phyloP scores from a whole-genome alignment of 2,113 vertebrate genomes.

The Condylura cristata region DNA sequence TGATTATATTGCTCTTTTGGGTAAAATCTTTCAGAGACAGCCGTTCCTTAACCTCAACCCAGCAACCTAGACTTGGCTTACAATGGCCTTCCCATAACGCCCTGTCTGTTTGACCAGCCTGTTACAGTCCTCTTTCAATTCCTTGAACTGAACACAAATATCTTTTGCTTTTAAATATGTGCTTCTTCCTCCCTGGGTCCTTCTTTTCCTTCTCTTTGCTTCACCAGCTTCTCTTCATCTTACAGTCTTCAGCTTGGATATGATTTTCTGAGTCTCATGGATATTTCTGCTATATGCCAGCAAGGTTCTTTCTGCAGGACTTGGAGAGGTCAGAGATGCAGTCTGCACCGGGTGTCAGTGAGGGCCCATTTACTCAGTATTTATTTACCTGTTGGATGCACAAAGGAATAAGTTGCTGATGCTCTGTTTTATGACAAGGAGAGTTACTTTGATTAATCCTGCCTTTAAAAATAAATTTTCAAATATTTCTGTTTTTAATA shows the following conservation, averaged over 20 bases:
- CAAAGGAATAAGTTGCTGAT: background rate
- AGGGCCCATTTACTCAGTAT: background rate
- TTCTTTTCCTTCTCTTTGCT: background rate
- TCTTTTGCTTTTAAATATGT: background rate
- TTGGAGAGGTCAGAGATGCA: background rate
- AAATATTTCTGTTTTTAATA: background rate
- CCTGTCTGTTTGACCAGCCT: background rate
- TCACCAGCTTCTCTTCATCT: background rate
- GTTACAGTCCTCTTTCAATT: background rate
- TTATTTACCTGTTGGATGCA: background rate
- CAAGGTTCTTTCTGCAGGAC: background rate
- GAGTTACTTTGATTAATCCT: background rate
- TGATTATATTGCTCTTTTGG: background rate
- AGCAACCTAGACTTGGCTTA: background rate
- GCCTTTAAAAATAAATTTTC: background rate
- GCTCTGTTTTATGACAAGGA: background rate
- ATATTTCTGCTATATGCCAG: background rate
- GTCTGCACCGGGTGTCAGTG: accelerated
- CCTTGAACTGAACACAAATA: background rate
- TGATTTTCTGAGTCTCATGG: background rate
- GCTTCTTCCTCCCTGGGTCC: background rate
- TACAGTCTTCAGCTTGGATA: background rate
- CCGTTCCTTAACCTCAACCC: background rate
- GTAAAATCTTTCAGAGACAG: background rate
- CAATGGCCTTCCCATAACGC: background rate